These are phyloP conservation scores for Itoplectis maculator DNA, from an alignment of 2,888 invertebrate genomes.

Conservation along the genomic window DNA sequence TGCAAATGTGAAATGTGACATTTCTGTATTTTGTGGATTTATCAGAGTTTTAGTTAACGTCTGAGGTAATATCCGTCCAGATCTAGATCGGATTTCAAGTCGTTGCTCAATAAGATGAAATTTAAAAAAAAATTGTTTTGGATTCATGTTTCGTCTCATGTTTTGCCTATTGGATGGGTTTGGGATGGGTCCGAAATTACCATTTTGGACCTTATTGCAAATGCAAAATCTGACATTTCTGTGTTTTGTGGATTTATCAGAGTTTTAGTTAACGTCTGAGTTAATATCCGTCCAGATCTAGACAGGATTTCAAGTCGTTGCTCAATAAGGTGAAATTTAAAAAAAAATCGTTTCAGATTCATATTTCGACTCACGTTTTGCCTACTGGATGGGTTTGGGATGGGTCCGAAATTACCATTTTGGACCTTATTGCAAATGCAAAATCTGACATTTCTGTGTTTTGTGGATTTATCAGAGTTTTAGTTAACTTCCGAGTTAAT, in stretches of 20 bases:
- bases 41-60: no score
- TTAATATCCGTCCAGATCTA: not conserved
- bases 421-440: not conserved
- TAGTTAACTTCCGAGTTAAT: no score
- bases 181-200: no score
- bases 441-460: not conserved
- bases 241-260: not conserved
- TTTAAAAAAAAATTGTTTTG: no score
- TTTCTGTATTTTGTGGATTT: not conserved
- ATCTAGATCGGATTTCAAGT: no score
- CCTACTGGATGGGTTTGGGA: not conserved
- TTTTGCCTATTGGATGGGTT: not conserved
- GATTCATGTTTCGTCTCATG: no score
- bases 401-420: no score
- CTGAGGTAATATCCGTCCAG: no score
- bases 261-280: no score
- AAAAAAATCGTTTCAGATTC: no score
- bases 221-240: not conserved
- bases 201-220: not conserved
- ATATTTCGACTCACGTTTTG: not conserved
- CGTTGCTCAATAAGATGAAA: no score
- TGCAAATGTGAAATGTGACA: not conserved
- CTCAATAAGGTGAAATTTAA: no score
- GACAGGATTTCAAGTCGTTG: not conserved
- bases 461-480: not conserved